Conservation (phyloP, 2,113 vertebrate genomes). For the Hoplias malabaricus region DNA sequence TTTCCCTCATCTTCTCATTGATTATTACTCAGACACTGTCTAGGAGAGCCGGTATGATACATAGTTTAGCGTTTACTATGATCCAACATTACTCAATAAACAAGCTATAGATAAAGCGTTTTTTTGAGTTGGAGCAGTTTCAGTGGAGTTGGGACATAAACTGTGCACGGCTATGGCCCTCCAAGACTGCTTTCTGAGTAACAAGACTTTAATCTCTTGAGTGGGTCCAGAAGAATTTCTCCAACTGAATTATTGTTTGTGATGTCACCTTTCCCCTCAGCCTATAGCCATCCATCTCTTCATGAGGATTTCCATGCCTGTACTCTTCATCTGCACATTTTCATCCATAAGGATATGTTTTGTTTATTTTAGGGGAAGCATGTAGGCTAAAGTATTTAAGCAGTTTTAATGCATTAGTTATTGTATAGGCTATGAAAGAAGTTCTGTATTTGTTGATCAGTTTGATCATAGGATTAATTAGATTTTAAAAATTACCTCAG, state of each 20-base stretch:
- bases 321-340: conserved; percentile 27
- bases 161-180: background rate
- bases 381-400: no score
- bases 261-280: conserved; percentile 70
- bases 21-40: background rate
- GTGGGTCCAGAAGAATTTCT: conserved; percentile 11
- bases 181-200: background rate
- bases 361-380: background rate
- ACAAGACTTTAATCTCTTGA: background rate
- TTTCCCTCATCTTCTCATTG: background rate
- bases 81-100: background rate
- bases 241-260: conserved; percentile 7
- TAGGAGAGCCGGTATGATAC: background rate
- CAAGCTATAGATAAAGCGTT: background rate
- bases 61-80: background rate
- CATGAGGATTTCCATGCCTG: conserved; percentile 50
- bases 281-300: conserved; percentile 60
- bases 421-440: no score
- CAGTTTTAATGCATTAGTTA: no score
- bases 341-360: background rate
- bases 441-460: background rate
- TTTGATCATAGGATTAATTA: background rate
- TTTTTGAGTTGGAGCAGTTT: background rate
- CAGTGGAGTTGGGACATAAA: background rate
- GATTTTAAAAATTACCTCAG: no score